Percentiles rank a stretch among this genome's conserved stretches.
Evolutionary conservation across 2,113 vertebrate species (phyloP).

Genomic region (Alces alces): DNA sequence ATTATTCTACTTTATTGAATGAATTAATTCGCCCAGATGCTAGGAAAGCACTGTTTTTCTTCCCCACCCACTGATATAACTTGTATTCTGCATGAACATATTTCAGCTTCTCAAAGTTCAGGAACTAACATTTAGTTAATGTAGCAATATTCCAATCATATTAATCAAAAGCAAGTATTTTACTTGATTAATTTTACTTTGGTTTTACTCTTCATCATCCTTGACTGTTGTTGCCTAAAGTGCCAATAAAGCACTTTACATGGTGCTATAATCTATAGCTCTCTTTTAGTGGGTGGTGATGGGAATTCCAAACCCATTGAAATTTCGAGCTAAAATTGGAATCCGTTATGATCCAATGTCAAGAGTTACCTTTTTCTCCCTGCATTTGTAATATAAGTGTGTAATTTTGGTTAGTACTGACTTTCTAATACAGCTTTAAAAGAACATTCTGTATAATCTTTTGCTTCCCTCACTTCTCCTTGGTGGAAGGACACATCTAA

Average conservation of each 20-base stretch:
- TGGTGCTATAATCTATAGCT: neutral
- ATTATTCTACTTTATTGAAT: neutral
- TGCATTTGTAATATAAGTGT: neutral
- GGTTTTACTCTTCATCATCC: neutral
- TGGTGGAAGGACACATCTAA: neutral
- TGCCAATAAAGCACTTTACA: neutral
- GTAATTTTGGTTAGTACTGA: neutral
- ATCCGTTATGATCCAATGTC: neutral
- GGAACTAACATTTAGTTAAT: neutral
- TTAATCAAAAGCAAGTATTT: neutral
- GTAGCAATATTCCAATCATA: neutral
- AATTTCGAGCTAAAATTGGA: conserved; percentile 2
- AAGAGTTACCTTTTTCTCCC: neutral
- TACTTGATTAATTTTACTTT: neutral
- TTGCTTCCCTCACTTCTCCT: neutral
- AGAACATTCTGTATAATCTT: conserved; percentile 8
- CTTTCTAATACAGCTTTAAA: conserved; percentile 31
- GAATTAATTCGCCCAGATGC: neutral
- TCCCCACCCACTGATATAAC: neutral
- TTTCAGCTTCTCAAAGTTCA: neutral
- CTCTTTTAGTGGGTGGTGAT: neutral
- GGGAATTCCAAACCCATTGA: neutral
- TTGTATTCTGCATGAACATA: neutral
- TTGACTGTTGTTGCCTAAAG: neutral
- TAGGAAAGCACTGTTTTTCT: neutral